A percentile compares a stretch with the other conserved stretches of the same genome.
phyloP scores from a whole-genome alignment of 37 sponge, comb jelly and placozoan genomes.

The Agelas oroides region DNA sequence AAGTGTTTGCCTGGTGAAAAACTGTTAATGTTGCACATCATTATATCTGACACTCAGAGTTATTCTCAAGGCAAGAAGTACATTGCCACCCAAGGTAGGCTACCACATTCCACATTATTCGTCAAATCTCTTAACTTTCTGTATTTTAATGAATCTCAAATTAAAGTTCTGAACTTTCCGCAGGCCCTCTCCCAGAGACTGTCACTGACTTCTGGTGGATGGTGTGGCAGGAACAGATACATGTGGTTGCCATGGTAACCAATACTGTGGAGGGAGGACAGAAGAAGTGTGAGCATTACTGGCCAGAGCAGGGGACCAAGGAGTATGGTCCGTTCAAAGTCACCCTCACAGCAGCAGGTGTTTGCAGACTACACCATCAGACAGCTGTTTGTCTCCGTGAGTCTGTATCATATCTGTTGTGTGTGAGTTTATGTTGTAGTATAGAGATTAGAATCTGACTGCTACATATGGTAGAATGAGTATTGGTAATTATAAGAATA shows the following conservation, averaged over 20 bases:
- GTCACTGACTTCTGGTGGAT: slow-evolving; percentile 34
- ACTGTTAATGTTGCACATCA: too few species aligned
- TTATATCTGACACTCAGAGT: slow-evolving; percentile 38
- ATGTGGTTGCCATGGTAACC: slow-evolving; percentile 33
- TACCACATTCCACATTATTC: too few species aligned
- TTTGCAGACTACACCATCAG: slow-evolving; percentile 33
- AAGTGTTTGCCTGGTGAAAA: too few species aligned
- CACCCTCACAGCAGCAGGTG: slow-evolving; percentile 7
- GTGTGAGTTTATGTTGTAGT: too few species aligned
- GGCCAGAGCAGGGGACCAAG: not conserved
- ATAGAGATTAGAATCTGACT: too few species aligned
- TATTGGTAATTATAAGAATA: too few species aligned
- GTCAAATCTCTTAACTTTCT: too few species aligned
- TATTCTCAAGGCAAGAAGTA: slow-evolving; percentile 31
- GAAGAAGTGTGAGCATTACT: slow-evolving; percentile 47
- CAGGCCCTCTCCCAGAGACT: slow-evolving; percentile 15
- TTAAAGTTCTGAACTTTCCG: not conserved
- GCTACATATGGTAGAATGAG: too few species aligned
- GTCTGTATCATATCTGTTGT: too few species aligned
- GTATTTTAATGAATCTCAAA: too few species aligned
- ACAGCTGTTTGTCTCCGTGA: not conserved
- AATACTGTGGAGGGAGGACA: slow-evolving; percentile 16
- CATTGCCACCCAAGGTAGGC: slow-evolving; percentile 69
- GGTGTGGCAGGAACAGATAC: slow-evolving; percentile 30
- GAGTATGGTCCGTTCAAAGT: slow-evolving; percentile 28